Evolutionary conservation across 2,113 vertebrate genomes (phyloP).

Genomic region (Clupea harengus): DNA sequence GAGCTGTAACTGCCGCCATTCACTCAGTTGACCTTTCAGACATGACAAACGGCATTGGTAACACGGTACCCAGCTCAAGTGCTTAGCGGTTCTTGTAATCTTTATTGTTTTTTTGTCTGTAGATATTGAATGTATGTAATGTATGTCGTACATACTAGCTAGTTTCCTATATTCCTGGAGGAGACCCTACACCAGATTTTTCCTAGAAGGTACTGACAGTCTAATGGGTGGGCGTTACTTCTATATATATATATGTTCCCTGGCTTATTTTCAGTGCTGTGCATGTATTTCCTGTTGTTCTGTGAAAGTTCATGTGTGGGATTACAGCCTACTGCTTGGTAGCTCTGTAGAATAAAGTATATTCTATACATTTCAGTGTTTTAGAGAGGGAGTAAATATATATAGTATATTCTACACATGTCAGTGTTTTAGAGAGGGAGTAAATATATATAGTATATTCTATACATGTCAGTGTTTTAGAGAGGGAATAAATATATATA

Average conservation of each 20-base stretch:
- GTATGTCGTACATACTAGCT: no score
- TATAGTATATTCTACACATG: no score
- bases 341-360: background rate
- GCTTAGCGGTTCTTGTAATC: background rate
- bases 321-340: background rate
- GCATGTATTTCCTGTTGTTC: background rate
- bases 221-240: background rate
- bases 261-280: background rate
- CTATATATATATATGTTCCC: background rate
- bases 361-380: background rate
- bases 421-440: no score
- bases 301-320: background rate
- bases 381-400: no score
- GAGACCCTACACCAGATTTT: background rate
- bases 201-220: background rate
- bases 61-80: background rate
- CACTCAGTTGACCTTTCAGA: background rate
- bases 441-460: no score
- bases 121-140: background rate
- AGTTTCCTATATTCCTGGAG: background rate
- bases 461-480: no score
- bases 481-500: no score
- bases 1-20: background rate
- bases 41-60: background rate
- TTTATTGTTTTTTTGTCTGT: background rate